phyloP scores from a whole-genome alignment of 2,113 vertebrate species.

The Carettochelys insculpta region DNA sequence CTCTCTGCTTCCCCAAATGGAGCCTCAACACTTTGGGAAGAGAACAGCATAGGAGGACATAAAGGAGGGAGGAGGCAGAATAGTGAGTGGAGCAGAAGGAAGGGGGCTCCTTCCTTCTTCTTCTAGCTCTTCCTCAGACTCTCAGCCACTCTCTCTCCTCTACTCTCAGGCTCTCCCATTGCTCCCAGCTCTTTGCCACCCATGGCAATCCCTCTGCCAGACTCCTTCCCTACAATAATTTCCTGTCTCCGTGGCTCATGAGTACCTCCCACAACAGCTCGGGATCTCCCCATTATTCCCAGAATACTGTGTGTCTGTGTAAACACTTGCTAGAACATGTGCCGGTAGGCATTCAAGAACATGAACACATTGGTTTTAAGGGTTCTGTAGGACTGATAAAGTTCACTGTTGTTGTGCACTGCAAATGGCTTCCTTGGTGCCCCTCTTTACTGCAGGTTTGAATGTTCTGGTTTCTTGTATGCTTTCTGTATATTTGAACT shows the following conservation, averaged over 20 bases:
- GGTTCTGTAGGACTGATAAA: neutral
- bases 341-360: neutral
- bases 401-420: neutral
- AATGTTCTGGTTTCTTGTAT: neutral
- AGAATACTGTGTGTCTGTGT: neutral
- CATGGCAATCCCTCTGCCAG: rapidly evolving
- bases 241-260: rapidly evolving
- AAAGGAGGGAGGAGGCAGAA: neutral
- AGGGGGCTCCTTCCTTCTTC: neutral
- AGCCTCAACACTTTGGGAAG: neutral
- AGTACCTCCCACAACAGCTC: neutral
- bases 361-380: neutral
- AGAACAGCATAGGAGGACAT: neutral
- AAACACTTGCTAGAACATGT: neutral
- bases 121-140: neutral
- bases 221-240: rapidly evolving
- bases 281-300: neutral
- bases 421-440: neutral
- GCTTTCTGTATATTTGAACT: neutral
- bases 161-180: rapidly evolving
- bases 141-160: neutral
- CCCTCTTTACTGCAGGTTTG: neutral
- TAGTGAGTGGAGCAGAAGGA: neutral
- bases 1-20: neutral
- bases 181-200: neutral